phyloP scores from a whole-genome alignment of 2,113 vertebrate genomes.

The Crocuta crocuta region DNA sequence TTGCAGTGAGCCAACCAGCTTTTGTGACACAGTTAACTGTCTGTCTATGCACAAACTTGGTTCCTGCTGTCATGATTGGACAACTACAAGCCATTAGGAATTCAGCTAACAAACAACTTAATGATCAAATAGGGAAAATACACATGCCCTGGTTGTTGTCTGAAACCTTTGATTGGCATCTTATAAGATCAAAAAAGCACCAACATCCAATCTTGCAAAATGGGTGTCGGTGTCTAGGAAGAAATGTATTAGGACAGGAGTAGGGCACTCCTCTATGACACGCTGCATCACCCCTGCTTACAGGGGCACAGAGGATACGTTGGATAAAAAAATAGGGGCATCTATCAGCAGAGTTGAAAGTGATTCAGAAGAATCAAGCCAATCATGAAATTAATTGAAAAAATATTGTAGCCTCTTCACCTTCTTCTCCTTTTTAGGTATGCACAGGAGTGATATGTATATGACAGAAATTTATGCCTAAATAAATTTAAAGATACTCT shows the following conservation, averaged over 20 bases:
- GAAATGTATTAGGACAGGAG: not conserved
- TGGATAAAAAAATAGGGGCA: not conserved
- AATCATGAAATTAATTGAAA: not conserved
- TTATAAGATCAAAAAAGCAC: not conserved
- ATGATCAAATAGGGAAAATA: not conserved
- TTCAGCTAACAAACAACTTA: not conserved
- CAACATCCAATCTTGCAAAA: not conserved
- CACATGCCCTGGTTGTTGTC: not conserved
- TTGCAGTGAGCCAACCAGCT: not conserved
- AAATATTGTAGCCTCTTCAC: not conserved
- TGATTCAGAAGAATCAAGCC: not conserved
- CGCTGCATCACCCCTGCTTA: not conserved
- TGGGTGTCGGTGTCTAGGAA: not conserved
- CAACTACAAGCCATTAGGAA: not conserved
- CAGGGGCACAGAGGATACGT: not conserved
- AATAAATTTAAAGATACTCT: not conserved
- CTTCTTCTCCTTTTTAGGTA: not conserved
- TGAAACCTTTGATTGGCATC: not conserved
- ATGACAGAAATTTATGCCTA: not conserved
- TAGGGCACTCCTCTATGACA: not conserved
- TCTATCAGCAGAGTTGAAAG: not conserved
- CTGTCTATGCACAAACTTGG: not conserved
- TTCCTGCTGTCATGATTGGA: not conserved
- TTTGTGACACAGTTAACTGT: not conserved
- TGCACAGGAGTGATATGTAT: not conserved